Conservation (phyloP, 2,113 vertebrate species). For the Tympanuchus pallidicinctus region DNA sequence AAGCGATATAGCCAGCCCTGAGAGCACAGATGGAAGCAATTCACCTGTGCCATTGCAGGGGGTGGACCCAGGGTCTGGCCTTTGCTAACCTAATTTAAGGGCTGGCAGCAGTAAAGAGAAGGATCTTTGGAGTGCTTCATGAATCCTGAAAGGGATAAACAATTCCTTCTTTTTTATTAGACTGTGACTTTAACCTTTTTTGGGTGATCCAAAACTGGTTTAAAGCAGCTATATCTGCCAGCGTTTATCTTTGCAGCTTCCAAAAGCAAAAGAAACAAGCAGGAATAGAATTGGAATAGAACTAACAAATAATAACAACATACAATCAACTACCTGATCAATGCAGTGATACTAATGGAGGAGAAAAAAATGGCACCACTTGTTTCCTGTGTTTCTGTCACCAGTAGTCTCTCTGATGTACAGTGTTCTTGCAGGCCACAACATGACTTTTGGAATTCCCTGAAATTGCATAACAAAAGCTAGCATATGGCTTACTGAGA, state of each 20-base stretch:
- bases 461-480: not conserved
- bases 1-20: too few species aligned
- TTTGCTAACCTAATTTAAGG: too few species aligned
- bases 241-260: not conserved
- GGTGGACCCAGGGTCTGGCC: too few species aligned
- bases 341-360: not conserved
- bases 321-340: not conserved
- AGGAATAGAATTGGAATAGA: not conserved
- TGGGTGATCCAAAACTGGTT: too few species aligned
- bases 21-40: too few species aligned
- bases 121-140: too few species aligned
- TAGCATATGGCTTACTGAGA: constrained; percentile 22
- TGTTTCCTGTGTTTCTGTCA: not conserved
- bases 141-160: too few species aligned
- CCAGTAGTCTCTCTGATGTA: not conserved
- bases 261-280: not conserved
- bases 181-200: too few species aligned
- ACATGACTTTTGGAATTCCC: not conserved
- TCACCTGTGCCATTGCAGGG: too few species aligned
- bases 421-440: not conserved
- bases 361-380: not conserved
- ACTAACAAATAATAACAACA: not conserved
- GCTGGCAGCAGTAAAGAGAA: too few species aligned
- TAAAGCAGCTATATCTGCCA: too few species aligned
- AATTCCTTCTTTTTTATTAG: too few species aligned